Evolutionary conservation across 2,888 invertebrate species (phyloP), one percentile per base, ranked within the genome.

Genomic region (Hipparchia semele): DNA sequence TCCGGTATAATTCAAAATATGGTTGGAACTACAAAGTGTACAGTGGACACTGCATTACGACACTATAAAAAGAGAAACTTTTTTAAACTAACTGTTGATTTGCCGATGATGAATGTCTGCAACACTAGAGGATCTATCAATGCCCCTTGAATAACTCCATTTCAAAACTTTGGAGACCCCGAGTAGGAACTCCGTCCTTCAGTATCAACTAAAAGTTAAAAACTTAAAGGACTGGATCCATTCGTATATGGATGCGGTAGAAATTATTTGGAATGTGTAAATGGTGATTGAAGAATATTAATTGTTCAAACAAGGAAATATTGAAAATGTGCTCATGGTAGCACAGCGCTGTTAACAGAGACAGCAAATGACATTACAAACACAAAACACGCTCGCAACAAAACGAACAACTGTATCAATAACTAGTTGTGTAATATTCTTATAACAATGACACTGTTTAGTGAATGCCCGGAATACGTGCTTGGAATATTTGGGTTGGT

Each of bases 321-420:
- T 6, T 13, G n/a, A 58, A 13, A 58, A n/a, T n/a, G n/a, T 23
- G 58, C 1, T 33, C 23, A 59, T 23, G 2, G 61, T 61, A 10
- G 46, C 56, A 46, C 13, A 49, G 33, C 49, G 33, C 51, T 39
- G 53, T 13, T 53, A 51, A 53, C 13, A 61, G 69, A 56, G 56
- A 67, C 54, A 56, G 33, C 8, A 12, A 39, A 51, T 39, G 53
- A 74, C 77, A 73, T 61, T 66, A 72, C 73, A 71, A 53, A 78
- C 72, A 76, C 75, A 65, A 74, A 60, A 23, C 80, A 76, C 79
- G 77, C 74, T 76, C 76, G 66, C 67, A 10, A 69, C 60, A 53
- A 39, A 60, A 51, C 66, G 75, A 69, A 77, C 84, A 85, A 79
- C 83, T 85, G 85, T 82, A 77, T 81, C 81, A 85, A 85, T 80